Percentiles rank a stretch among this genome's conserved stretches.
Evolutionary conservation across 2,113 vertebrate species (phyloP).

Genomic region (Delphinus delphis): DNA sequence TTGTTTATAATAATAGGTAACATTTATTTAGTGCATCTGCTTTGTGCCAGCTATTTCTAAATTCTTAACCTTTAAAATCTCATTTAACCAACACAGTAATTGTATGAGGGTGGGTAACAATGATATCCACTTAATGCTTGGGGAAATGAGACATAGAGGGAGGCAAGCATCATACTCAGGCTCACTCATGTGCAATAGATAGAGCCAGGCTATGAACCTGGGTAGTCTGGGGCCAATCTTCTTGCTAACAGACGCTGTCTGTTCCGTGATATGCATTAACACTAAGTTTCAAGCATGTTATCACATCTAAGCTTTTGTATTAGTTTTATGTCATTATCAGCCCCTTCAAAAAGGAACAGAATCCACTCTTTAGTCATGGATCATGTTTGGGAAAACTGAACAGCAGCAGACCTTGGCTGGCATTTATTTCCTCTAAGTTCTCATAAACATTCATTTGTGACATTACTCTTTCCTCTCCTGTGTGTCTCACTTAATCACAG

Average conservation of each 20-base stretch:
- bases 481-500: not conserved
- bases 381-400: not conserved
- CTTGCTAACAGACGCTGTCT: not conserved
- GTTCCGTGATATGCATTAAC: not conserved
- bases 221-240: not conserved
- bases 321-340: not conserved
- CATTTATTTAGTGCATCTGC: not conserved
- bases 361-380: not conserved
- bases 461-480: not conserved
- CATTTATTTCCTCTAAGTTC: not conserved
- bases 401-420: not conserved
- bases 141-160: not conserved
- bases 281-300: not conserved
- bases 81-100: not conserved
- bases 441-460: not conserved
- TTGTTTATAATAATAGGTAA: not conserved
- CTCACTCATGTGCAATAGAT: rapidly evolving
- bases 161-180: no score
- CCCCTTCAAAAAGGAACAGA: not conserved
- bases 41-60: not conserved
- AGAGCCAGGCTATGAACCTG: not conserved
- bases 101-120: not conserved
- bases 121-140: not conserved
- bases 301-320: not conserved
- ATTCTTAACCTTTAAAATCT: not conserved